Conservation (phyloP, 92 coral and sea anemone genomes). For the Actinernus sp. region DNA sequence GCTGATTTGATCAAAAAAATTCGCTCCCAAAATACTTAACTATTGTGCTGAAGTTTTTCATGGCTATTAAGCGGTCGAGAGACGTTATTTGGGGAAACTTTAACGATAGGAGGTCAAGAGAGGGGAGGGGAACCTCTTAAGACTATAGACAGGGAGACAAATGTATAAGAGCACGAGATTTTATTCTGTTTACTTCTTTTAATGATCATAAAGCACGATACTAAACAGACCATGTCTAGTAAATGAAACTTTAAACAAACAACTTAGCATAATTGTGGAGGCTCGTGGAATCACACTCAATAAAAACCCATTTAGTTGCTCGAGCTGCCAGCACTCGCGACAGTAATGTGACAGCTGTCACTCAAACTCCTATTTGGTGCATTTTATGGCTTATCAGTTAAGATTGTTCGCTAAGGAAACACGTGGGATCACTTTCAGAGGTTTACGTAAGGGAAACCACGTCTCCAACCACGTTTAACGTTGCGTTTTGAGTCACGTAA, state of each 20-base stretch:
- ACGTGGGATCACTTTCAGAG: constrained; percentile 3
- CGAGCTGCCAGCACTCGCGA: constrained; percentile 45
- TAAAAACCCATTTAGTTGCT: constrained; percentile 54
- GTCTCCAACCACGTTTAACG: too few species aligned
- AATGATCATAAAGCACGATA: constrained; percentile 6
- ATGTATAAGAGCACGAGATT: constrained; percentile 28
- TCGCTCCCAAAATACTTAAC: constrained; percentile 15
- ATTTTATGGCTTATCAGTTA: constrained; percentile 39
- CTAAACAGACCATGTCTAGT: constrained; percentile 37
- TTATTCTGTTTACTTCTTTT: not conserved
- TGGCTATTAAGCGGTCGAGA: constrained; percentile 31
- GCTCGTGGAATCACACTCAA: constrained; percentile 57
- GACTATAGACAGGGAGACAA: constrained; percentile 41
- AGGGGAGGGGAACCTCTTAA: constrained; percentile 53
- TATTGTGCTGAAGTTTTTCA: constrained; percentile 29
- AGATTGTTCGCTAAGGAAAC: not conserved
- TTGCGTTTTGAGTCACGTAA: too few species aligned
- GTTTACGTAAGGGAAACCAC: too few species aligned
- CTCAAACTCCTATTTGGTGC: constrained; percentile 37
- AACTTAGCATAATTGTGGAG: constrained; percentile 58
- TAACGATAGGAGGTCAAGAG: constrained; percentile 65
- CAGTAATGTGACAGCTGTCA: constrained; percentile 51
- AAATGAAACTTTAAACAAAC: constrained; percentile 57
- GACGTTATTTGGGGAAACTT: constrained; percentile 49
- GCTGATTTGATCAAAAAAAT: not conserved